Evolutionary conservation across 2,888 invertebrate species (phyloP).

Genomic region (Polydesmus complanatus): DNA sequence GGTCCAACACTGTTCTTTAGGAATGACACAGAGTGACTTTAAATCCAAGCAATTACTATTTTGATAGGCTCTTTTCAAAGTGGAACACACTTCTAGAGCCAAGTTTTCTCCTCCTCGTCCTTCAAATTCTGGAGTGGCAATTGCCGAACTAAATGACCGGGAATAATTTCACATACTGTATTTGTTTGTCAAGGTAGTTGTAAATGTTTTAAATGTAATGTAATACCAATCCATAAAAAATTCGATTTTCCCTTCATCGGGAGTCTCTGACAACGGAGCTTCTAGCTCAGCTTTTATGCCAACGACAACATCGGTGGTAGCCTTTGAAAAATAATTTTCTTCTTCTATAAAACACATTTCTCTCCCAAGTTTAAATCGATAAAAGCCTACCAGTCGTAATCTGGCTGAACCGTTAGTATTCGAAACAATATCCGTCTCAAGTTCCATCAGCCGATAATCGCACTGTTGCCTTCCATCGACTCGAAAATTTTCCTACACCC

Average conservation of each 20-base stretch:
- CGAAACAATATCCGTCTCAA: constrained; percentile 69
- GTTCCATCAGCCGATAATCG: constrained; percentile 71
- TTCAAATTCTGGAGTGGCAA: constrained; percentile 92
- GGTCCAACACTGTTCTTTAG: constrained; percentile 82
- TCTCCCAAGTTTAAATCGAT: constrained; percentile 1
- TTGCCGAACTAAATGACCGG: constrained; percentile 60
- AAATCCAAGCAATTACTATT: constrained; percentile 63
- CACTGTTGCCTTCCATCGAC: constrained; percentile 65
- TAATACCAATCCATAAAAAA: constrained; percentile 90
- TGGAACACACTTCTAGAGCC: constrained; percentile 65
- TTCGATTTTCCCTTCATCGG: constrained; percentile 71
- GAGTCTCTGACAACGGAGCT: constrained; percentile 54
- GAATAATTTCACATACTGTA: not conserved
- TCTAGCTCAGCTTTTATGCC: constrained; percentile 84
- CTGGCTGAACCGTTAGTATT: constrained; percentile 78
- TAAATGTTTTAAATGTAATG: not conserved
- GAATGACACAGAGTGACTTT: constrained; percentile 62
- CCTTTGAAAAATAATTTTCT: constrained; percentile 29
- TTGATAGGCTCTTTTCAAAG: constrained; percentile 64
- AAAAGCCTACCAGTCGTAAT: constrained; percentile 42
- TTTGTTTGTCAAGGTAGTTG: not conserved
- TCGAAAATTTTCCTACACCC: constrained; percentile 60
- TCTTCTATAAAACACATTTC: not conserved
- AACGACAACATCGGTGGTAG: constrained; percentile 86
- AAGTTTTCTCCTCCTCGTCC: constrained; percentile 88